A percentile compares a stretch with the other conserved stretches of the same genome.
These are phyloP conservation scores for Ceratina australensis DNA, from an alignment of 1,140 invertebrate genomes.

Conservation along the genomic window DNA sequence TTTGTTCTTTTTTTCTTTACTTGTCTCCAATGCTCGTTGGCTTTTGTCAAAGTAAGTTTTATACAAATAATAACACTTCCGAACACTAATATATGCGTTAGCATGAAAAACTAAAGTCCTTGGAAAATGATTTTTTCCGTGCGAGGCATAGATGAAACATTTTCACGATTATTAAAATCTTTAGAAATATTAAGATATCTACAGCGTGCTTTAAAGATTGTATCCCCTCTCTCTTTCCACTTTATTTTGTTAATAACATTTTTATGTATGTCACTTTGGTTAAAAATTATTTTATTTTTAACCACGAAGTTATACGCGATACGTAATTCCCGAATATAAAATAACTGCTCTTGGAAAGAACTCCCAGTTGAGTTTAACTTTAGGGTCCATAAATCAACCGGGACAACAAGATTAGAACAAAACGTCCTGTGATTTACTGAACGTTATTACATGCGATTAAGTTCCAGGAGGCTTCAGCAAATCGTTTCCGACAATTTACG, in stretches of 20 bases:
- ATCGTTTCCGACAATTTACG: neutral
- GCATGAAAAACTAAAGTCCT: neutral
- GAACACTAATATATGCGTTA: neutral
- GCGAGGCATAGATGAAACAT: neutral
- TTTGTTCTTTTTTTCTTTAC: neutral
- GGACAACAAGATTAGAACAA: neutral
- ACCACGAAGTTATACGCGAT: neutral
- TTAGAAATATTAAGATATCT: neutral
- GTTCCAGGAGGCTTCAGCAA: neutral
- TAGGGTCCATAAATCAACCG: neutral
- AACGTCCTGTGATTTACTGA: neutral
- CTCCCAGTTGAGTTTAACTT: too few relatives aligned
- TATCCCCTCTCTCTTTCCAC: neutral
- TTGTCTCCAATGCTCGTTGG: neutral
- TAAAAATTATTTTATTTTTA: neutral
- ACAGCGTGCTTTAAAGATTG: neutral
- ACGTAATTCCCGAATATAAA: neutral
- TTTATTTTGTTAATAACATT: neutral
- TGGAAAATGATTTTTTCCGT: neutral
- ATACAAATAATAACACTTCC: conserved; percentile 6
- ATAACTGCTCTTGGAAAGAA: too few relatives aligned
- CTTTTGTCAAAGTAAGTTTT: neutral
- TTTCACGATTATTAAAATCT: neutral
- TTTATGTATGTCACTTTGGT: neutral
- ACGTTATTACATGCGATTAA: neutral